A percentile compares a stretch with the other conserved stretches of the same genome.
These are phyloP conservation scores for Alloplasta piceator DNA, from an alignment of 2,888 invertebrate species.

Conservation along the genomic window DNA sequence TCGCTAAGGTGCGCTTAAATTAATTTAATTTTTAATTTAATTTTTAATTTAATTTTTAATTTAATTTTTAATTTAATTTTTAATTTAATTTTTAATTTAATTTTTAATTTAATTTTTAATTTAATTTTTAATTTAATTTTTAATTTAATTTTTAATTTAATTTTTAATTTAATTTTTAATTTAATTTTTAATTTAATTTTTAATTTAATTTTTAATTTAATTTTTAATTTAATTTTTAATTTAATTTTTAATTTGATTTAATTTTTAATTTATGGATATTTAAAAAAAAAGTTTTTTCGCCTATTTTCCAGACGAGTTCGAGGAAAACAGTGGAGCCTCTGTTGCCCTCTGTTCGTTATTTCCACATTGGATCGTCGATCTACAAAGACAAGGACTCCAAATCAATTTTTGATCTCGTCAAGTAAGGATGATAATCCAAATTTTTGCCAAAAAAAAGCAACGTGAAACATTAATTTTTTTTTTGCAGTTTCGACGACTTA, in stretches of 20 bases:
- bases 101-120: neutral
- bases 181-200: constrained; percentile 3
- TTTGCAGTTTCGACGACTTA: constrained; percentile 73
- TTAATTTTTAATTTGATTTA: neutral
- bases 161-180: neutral
- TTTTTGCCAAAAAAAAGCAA: neutral
- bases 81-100: neutral
- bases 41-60: neutral
- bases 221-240: neutral
- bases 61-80: constrained; percentile 3
- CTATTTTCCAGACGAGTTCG: constrained; percentile 42
- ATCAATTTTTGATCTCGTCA: constrained; percentile 78
- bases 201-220: neutral
- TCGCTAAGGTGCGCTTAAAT: constrained; percentile 54
- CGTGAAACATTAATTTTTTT: constrained; percentile 16
- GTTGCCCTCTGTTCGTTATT: constrained; percentile 78
- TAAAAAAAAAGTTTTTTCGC: neutral
- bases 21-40: neutral
- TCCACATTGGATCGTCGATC: constrained; percentile 77
- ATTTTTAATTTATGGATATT: neutral
- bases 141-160: neutral
- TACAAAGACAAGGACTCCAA: constrained; percentile 73
- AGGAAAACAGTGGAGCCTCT: constrained; percentile 68
- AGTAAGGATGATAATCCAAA: constrained; percentile 63
- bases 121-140: neutral